Base-by-base conservation (phyloP, 2,113 vertebrate species). In the Eudyptes chrysolophus region DNA sequence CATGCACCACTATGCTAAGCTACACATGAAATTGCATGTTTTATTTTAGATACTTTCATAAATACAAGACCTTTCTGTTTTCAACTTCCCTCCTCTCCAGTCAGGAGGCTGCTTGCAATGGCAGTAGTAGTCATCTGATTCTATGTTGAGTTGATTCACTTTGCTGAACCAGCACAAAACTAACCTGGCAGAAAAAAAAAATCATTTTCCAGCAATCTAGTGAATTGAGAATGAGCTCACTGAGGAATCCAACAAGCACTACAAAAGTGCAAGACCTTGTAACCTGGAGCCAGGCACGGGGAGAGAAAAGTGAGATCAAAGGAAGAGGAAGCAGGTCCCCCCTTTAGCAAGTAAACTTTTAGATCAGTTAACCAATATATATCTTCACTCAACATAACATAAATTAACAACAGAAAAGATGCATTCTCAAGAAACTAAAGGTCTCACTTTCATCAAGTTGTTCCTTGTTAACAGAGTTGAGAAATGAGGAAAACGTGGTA, bases 131-230 rank as follows among this genome's bases (percentile, higher is more conserved):
- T 64, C 90, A 88, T 21, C 66, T 80, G 54, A 81, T 77, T 84
- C 64, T 61, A 6, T 24, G 19, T 21, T 74, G 68, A 87, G 86
- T 54, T 78, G 52, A 80, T 64, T 57, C 91, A 74, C 42, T 84
- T 76, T 92, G 93, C 93, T 94, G 91, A 87, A 77, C 51, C 42
- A 90, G 76, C 88, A 95, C 64, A 94, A 90, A 96, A 71, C 30
- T 38, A 84, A 87, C 25, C 36, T 46, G 58, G 22, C 54, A 84
- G 68, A 30, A 52, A 86, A 61, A 65, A 58, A 18, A 74, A 38
- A 44, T 13, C 15, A 36, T 17, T 57, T 75, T 69, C 72, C 60
- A 82, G 70, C 82, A 84, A 78, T 85, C 79, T 40, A 72, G 38
- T 92, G 48, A 93, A 52, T 6, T 89, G 70, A 92, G 70, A 92